Percentiles rank a stretch among this genome's conserved stretches.
Conservation (phyloP, 2,113 vertebrate genomes). For the Tiliqua scincoides region DNA sequence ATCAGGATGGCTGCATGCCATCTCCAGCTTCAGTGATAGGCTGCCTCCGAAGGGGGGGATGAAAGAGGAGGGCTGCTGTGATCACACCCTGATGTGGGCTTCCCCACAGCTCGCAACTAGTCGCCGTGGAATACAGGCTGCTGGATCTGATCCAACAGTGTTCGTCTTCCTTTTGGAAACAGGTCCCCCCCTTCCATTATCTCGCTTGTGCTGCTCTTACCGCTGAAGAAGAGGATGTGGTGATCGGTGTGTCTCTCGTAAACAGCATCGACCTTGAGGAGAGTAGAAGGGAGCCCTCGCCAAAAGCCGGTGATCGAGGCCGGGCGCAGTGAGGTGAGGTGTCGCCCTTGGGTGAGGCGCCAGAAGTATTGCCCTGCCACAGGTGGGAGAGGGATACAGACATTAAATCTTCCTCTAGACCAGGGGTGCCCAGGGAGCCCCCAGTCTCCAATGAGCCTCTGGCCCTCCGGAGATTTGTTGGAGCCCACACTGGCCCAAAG, state of each 20-base stretch:
- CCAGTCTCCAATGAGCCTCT: too few species aligned
- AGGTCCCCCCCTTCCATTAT: neutral
- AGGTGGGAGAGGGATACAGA: neutral
- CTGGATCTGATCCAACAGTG: neutral
- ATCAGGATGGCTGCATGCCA: too few species aligned
- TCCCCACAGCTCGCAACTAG: too few species aligned
- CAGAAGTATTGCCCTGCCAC: slow-evolving; percentile 44
- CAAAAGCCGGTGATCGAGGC: slow-evolving; percentile 38
- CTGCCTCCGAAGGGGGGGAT: too few species aligned
- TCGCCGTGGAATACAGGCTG: too few species aligned
- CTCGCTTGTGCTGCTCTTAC: neutral
- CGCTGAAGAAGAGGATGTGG: slow-evolving; percentile 48
- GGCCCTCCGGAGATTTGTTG: too few species aligned
- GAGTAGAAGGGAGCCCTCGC: slow-evolving; percentile 36
- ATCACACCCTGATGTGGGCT: too few species aligned
- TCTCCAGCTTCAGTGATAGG: too few species aligned
- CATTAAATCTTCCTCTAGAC: neutral
- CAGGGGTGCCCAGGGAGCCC: too few species aligned
- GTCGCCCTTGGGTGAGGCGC: slow-evolving; percentile 23
- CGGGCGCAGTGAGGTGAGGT: slow-evolving; percentile 38
- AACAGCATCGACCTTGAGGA: slow-evolving; percentile 34
- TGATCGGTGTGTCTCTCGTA: slow-evolving; percentile 47
- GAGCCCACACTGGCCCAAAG: too few species aligned
- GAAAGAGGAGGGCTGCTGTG: too few species aligned
- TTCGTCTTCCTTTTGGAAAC: too few species aligned